phyloP scores from a whole-genome alignment of 1,140 invertebrate species.

The Phymorhynchus buccinoides region DNA sequence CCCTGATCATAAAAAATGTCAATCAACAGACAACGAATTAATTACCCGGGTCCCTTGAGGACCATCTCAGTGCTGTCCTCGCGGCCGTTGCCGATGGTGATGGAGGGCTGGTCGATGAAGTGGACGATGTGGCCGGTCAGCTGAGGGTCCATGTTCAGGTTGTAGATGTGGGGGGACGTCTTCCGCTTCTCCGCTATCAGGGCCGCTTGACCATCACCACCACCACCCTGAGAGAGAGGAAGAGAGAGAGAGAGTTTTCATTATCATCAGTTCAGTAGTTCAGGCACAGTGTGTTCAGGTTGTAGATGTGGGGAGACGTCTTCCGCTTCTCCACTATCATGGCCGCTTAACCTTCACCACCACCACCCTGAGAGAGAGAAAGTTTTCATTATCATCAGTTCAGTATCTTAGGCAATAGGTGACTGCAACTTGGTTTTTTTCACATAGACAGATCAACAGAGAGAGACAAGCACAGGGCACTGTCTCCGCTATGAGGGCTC shows the following conservation, averaged over 20 bases:
- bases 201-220: constrained; percentile 10
- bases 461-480: too few species aligned
- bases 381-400: too few species aligned
- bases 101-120: constrained; percentile 75
- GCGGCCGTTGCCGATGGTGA: constrained; percentile 75
- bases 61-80: constrained; percentile 72
- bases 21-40: not conserved
- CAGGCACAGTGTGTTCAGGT: too few species aligned
- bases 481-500: too few species aligned
- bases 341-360: constrained; percentile 7
- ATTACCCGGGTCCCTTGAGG: constrained; percentile 77
- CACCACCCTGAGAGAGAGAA: not conserved
- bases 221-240: not conserved
- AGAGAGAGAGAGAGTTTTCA: too few species aligned
- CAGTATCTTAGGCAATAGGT: too few species aligned
- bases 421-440: too few species aligned
- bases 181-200: constrained; percentile 74
- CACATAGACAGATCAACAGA: too few species aligned
- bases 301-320: constrained; percentile 77
- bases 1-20: too few species aligned
- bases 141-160: constrained; percentile 79
- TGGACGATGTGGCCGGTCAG: constrained; percentile 77
- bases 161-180: constrained; percentile 77
- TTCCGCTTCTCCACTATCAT: constrained; percentile 74
- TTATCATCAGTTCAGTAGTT: too few species aligned